Evolutionary conservation across 35 echinoderm and acorn worm genomes (phyloP).

Genomic region (Heliocidaris erythrogramma): DNA sequence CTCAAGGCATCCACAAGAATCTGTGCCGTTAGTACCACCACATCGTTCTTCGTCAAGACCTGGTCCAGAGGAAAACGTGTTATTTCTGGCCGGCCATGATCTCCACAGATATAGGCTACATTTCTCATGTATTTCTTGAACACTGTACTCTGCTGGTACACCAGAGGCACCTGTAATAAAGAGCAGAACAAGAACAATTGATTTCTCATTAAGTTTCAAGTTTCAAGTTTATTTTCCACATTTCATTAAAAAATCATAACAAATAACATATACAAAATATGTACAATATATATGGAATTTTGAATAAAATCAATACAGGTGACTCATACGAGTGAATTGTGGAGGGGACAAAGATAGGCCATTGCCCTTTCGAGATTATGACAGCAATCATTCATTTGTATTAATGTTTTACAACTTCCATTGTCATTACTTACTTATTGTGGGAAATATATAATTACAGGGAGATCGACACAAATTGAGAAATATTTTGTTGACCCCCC

Average conservation of each 20-base stretch:
- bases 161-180: constrained; percentile 61
- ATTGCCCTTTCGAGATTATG: no score
- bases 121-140: constrained; percentile 57
- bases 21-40: constrained; percentile 77
- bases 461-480: no score
- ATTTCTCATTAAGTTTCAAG: no score
- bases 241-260: no score
- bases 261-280: no score
- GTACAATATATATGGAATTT: no score
- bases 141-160: constrained; percentile 64
- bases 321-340: no score
- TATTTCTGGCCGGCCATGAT: neutral
- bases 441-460: no score
- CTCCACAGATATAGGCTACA: neutral
- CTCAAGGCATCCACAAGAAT: constrained; percentile 72
- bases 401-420: neutral
- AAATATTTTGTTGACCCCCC: no score
- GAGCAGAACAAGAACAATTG: neutral
- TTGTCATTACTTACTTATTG: neutral
- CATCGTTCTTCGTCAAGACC: constrained; percentile 61
- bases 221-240: no score
- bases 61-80: constrained; percentile 33
- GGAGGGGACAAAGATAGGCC: no score
- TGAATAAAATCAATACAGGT: no score
- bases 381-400: neutral